Base-by-base conservation (phyloP, 2,797 vertebrate species). In the Myiothlypis coronata region DNA sequence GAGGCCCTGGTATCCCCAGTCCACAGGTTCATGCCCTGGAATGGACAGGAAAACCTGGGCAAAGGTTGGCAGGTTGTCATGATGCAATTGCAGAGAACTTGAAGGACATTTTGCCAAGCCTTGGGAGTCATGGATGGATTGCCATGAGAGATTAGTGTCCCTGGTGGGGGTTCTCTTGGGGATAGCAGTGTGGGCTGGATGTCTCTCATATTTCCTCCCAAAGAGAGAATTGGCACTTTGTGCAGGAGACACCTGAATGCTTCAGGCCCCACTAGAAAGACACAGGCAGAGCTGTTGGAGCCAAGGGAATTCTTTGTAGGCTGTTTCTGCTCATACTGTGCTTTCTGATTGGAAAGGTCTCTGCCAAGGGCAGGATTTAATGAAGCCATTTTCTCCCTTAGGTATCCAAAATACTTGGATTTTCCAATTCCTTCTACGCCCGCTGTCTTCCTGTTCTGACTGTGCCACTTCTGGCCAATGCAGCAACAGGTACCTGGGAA, bases 371-470 rank as follows among this genome's bases (percentile, higher is more conserved):
- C 2, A 44, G 14, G 23, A 17, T 75, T 70, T 94, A 43, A 78
- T 75, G 10, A 86, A 82, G 47, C 20, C 74, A 5, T 96, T 52
- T 90, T 69, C 41, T 96, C 71, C 96, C 96, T 94, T 86, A 99
- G 99, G 99, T 5, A 12, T 53, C 18, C 59, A 32, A 63, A 37
- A 18, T 63, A 23, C 8, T 15, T 27, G 99, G 99, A 91, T 99
- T 99, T 96, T 97, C 99, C 82, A 99, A 99, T 97, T 99, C 99
- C 97, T 99, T 99, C 98, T 99, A 99, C 96, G 99, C 99, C 96
- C 98, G 98, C 98, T 99, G 99, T 97, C 99, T 99, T 99, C 99
- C 99, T 22, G 98, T 99, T 65, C 98, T 99, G 71, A 99, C 99
- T 8, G 99, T 98, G 68, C 99, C 98, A 3, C 98, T 99, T 94